Conservation (phyloP, 2,797 vertebrate species). For the Malacoraja senta region DNA sequence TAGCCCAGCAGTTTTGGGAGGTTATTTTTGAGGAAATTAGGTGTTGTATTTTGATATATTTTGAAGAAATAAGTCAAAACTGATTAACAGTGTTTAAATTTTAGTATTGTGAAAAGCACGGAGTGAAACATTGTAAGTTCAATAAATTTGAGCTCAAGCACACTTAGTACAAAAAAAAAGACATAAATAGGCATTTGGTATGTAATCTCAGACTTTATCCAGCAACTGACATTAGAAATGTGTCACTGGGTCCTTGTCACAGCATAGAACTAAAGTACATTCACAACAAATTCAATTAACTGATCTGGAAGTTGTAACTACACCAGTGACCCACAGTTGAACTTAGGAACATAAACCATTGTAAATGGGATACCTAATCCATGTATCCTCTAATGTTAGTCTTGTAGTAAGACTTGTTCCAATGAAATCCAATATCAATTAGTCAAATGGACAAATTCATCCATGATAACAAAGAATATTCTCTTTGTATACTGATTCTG, state of each 20-base stretch:
- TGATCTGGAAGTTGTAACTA: neutral
- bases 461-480: neutral
- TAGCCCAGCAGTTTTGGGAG: neutral
- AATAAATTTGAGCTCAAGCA: neutral
- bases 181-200: constrained; percentile 57
- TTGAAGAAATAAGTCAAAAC: neutral
- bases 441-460: constrained; percentile 20
- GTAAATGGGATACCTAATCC: neutral
- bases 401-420: neutral
- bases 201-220: constrained; percentile 49
- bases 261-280: constrained; percentile 54
- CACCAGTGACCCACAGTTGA: neutral
- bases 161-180: constrained; percentile 46
- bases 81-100: neutral
- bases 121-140: constrained; percentile 1
- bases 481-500: neutral
- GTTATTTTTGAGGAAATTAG: neutral
- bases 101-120: neutral
- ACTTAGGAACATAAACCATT: neutral
- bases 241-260: constrained; percentile 44
- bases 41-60: neutral
- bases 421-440: neutral
- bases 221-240: constrained; percentile 44
- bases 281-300: constrained; percentile 38
- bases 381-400: neutral